These are phyloP conservation scores for Ceryle rudis DNA, from an alignment of 2,797 vertebrate genomes.

Conservation along the genomic window DNA sequence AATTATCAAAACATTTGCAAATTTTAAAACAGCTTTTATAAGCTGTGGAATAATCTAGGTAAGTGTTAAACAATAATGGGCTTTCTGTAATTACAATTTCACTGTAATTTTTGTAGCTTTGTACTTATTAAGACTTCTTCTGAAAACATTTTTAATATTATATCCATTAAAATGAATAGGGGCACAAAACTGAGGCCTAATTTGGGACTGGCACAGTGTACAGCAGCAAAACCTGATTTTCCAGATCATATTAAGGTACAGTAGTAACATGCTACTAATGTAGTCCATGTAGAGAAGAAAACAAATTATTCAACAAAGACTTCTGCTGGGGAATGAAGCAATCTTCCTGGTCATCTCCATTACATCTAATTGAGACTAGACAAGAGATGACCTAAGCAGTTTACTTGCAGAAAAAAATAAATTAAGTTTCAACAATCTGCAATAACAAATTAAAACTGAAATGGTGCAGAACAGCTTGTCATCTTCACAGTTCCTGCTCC, in stretches of 20 bases:
- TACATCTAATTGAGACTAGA: neutral
- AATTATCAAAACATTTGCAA: neutral
- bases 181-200: neutral
- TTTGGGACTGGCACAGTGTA: neutral
- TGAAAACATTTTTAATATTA: neutral
- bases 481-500: neutral
- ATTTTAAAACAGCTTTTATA: neutral
- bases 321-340: neutral
- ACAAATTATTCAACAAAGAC: constrained; percentile 17
- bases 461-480: neutral
- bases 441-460: neutral
- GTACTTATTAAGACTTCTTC: neutral
- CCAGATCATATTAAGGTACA: neutral
- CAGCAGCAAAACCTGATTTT: constrained; percentile 46
- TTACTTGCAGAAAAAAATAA: neutral
- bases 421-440: neutral
- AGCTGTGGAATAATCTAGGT: neutral
- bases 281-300: constrained; percentile 10
- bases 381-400: neutral
- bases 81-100: neutral
- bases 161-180: neutral
- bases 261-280: neutral
- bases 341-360: neutral
- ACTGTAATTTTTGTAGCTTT: neutral
- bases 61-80: neutral